Base-by-base conservation (phyloP, 2,797 vertebrate species). In the Malurus leucopterus region DNA sequence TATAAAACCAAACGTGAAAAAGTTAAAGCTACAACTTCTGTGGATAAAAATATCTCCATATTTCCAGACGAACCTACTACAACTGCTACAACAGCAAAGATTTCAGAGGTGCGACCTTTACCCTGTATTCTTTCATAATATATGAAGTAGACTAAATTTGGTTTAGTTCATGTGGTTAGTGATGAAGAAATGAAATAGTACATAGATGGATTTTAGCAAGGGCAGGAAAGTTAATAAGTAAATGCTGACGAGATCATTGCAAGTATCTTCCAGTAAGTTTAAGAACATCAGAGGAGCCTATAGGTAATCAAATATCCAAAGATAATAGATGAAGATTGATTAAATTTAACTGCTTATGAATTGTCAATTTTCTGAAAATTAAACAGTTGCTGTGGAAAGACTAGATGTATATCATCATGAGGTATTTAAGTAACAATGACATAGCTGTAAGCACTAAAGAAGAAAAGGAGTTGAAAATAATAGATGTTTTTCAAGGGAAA, bases 1-100 rank as follows among this genome's bases (percentile, higher is more conserved):
- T 99, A 99, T 96, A 99, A 99, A 97, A 99, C 98, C 40, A 98
- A 95, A 59, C 98, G 98, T 91, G 97, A 98, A 96, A 98, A 98
- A 96, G 63, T 98, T 91, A 93, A 94, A 63, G 58, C 87, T 75
- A 5, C 76, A 59, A 82, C 43, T 5, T 92, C 90, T 43, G 21
- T 84, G 53, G 59, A 70, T 36, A 90, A 47, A 64, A 97, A 97
- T 54, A 94, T 92, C 5, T 95, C 97, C 10, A 2, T 24, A 2
- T 46, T 38, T 26, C 92, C 88, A 10, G 94, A 95, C 47, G 94
- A 96, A 30, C 86, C 97, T 38, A 87, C 97, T 32, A 97, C 98
- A 6, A 84, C 93, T 5, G 58, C 98, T 88, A 96, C 96, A 18
- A 87, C 97, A 24, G 96, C 93, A 15, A 90, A 97, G 36, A 83